Percentiles rank a stretch among this genome's conserved stretches.
phyloP scores from a whole-genome alignment of 2,888 invertebrate species.

The Drosophila tanythrix region DNA sequence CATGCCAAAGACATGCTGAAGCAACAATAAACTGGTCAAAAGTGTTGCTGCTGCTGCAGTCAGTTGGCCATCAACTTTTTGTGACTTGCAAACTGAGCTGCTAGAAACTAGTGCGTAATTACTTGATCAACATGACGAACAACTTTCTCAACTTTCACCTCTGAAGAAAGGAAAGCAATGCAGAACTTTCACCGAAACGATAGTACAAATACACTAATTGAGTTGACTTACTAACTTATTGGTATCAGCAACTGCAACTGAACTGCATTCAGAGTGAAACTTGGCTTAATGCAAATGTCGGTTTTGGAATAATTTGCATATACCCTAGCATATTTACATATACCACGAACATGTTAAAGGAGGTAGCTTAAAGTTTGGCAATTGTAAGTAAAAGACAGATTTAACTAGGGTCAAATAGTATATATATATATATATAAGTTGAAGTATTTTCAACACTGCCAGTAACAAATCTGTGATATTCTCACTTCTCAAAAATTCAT shows the following conservation, averaged over 20 bases:
- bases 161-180: background rate
- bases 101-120: conserved; percentile 59
- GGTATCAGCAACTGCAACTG: background rate
- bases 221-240: conserved; percentile 32
- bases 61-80: conserved; percentile 60
- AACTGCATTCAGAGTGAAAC: background rate
- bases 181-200: conserved; percentile 1
- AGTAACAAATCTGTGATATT: background rate
- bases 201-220: conserved; percentile 5
- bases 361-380: background rate
- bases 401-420: too few relatives aligned
- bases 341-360: background rate
- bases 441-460: background rate
- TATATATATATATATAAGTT: background rate
- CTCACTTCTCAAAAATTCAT: conserved; percentile 3
- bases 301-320: background rate
- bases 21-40: conserved; percentile 41
- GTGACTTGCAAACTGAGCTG: conserved; percentile 32
- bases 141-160: conserved; percentile 29
- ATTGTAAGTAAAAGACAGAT: background rate
- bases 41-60: conserved; percentile 44
- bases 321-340: background rate
- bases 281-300: background rate
- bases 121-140: conserved; percentile 43
- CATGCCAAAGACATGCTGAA: conserved; percentile 41